Evolutionary conservation across 2,888 invertebrate genomes (phyloP).

Genomic region (Synanthedon myopaeformis): DNA sequence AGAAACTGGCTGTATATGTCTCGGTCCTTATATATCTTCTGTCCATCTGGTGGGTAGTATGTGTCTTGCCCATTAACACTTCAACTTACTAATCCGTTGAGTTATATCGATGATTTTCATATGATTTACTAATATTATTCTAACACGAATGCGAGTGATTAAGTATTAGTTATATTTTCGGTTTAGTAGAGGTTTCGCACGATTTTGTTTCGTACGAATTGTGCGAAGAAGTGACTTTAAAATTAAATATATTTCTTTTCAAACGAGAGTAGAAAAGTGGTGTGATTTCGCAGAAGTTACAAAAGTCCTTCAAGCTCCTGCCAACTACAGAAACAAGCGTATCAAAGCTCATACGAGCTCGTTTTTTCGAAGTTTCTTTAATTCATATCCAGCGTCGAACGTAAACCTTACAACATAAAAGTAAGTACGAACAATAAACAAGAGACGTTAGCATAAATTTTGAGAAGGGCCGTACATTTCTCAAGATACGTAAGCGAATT

Average conservation of each 20-base stretch:
- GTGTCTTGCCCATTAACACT: too few species aligned
- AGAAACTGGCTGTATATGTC: too few species aligned
- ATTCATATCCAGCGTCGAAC: constrained; percentile 14
- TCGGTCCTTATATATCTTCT: too few species aligned
- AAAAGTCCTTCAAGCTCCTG: neutral
- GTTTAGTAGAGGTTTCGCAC: too few species aligned
- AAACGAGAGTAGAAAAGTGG: neutral
- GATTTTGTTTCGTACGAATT: too few species aligned
- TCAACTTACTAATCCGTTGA: too few species aligned
- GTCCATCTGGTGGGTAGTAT: too few species aligned
- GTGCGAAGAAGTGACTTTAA: too few species aligned
- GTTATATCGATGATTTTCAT: too few species aligned
- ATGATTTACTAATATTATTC: too few species aligned
- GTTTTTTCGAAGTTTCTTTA: constrained; percentile 17
- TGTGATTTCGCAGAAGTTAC: neutral
- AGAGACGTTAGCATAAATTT: constrained; percentile 14
- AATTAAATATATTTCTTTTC: too few species aligned
- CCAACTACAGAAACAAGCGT: neutral
- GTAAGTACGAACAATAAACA: constrained; percentile 16
- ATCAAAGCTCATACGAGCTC: neutral
- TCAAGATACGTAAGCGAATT: constrained; percentile 8
- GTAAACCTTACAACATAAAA: neutral
- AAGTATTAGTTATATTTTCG: neutral
- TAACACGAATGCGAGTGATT: too few species aligned
- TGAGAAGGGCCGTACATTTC: constrained; percentile 10